A percentile compares a stretch with the other conserved stretches of the same genome.
These are phyloP conservation scores for Rhopalosiphum padi DNA, from an alignment of 1,140 invertebrate genomes.

Conservation along the genomic window DNA sequence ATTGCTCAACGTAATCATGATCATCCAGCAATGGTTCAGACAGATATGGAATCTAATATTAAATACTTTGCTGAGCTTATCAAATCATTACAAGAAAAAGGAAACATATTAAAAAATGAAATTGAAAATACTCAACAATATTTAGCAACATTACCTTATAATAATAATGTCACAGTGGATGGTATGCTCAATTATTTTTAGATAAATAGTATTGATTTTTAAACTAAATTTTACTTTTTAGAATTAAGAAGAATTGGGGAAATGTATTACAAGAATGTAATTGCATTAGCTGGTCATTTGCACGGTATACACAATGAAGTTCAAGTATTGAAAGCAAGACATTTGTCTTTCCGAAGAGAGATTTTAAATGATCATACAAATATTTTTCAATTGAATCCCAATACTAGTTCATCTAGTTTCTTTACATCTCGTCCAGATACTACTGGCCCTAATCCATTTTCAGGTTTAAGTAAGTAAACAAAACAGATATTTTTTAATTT, in stretches of 20 bases:
- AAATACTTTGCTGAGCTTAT: constrained; percentile 76
- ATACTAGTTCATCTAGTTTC: constrained; percentile 13
- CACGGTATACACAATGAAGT: constrained; percentile 77
- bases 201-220: constrained; percentile 7
- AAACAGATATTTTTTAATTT: background rate
- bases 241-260: constrained; percentile 71
- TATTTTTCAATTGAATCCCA: constrained; percentile 72
- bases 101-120: constrained; percentile 74
- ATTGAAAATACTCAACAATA: constrained; percentile 78
- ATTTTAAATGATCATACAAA: constrained; percentile 79
- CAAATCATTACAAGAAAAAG: constrained; percentile 76
- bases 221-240: constrained; percentile 60
- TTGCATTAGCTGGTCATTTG: constrained; percentile 82
- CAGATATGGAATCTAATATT: constrained; percentile 78
- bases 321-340: constrained; percentile 82
- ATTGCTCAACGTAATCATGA: constrained; percentile 82
- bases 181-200: constrained; percentile 65
- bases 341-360: constrained; percentile 79
- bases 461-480: constrained; percentile 44
- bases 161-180: constrained; percentile 72
- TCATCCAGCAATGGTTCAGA: constrained; percentile 76
- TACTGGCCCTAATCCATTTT: constrained; percentile 51
- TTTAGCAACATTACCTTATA: constrained; percentile 73
- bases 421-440: constrained; percentile 45
- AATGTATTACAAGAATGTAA: constrained; percentile 79